Base-by-base conservation (phyloP, 64 coral and sea anemone genomes). In the Porites lutea region DNA sequence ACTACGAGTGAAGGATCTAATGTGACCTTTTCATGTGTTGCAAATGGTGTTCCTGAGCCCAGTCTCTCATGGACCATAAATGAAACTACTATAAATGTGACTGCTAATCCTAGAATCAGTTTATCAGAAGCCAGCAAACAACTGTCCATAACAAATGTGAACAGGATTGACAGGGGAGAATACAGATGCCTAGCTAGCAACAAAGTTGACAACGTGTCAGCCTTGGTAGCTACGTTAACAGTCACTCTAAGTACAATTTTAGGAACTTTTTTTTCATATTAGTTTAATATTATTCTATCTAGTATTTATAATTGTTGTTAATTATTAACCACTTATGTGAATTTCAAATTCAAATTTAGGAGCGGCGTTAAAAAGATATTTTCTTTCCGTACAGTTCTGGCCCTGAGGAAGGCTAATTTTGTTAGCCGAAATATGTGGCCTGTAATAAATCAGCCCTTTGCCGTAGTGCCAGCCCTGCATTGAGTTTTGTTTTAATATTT, bases 31-130 rank as follows among this genome's bases (percentile, higher is more conserved):
- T 71, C 6, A 73, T 91, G 89, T 62, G 49, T 52, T n/a, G 66
- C 70, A 6, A 83, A 3, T 47, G 89, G 48, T 27, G 82, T 68
- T 71, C 89, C 65, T 70, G 8, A 4, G 0, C 27, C 70, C 11
- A 74, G 22, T 3, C 19, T 91, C 37, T 62, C 78, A 74, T 91
- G 89, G 89, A 73, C 4, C 4, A 64, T 46, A 47, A 59, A 91
- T 27, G 43, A 66, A 43, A 80, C 48, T 6, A 9, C 48, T 59
- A 1, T 49, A 3, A 68, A 78, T 63, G 14, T 16, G 4, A 67
- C 62, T 19, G 7, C 20, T n/a, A 2, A 16, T 44, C 21, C 15
- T 23, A 90, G 61, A 27, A 37, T 67, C 48, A 59, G 19, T 9
- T 67, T 79, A 48, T n/a, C 75, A 70, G 49, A 47, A 53, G 65